phyloP scores from a whole-genome alignment of 2,797 vertebrate species.

The Fundulus diaphanus region DNA sequence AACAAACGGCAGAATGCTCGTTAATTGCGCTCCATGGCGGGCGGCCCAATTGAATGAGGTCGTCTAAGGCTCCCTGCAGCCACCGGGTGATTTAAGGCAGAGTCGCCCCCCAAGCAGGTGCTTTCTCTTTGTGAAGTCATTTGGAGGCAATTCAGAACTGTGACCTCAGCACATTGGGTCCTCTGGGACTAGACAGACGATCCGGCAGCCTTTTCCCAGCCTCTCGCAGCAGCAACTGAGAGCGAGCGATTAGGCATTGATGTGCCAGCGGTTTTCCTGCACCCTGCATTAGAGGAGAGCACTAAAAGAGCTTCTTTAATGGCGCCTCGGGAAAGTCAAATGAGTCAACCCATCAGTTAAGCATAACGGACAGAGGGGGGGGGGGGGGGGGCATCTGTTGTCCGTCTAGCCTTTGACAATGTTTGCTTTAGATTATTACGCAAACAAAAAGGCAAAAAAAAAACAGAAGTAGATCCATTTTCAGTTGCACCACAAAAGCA shows the following conservation, averaged over 20 bases:
- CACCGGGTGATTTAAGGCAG: constrained; percentile 78
- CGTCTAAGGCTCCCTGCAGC: constrained; percentile 66
- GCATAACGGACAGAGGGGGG: constrained; percentile 24
- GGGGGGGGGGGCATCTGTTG: constrained; percentile 11
- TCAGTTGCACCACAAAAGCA: constrained; percentile 62
- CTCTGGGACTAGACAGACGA: constrained; percentile 77
- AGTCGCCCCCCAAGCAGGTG: constrained; percentile 80
- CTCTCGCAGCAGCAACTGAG: constrained; percentile 67
- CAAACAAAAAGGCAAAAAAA: constrained; percentile 15
- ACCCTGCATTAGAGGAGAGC: constrained; percentile 69
- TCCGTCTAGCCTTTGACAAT: constrained; percentile 26
- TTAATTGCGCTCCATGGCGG: constrained; percentile 68
- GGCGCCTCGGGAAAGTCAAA: constrained; percentile 67
- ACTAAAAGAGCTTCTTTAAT: constrained; percentile 70
- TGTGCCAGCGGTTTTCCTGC: constrained; percentile 65
- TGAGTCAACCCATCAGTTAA: constrained; percentile 56
- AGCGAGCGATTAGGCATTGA: constrained; percentile 73
- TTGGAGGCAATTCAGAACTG: constrained; percentile 81
- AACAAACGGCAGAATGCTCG: constrained; percentile 56
- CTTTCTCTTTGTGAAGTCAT: constrained; percentile 82
- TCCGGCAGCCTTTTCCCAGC: constrained; percentile 73
- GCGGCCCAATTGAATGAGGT: constrained; percentile 69
- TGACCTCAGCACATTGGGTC: constrained; percentile 82
- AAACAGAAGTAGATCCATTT: constrained; percentile 55
- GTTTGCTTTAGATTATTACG: constrained; percentile 66